Evolutionary conservation across 1,140 invertebrate genomes (phyloP), one percentile per base, ranked within the genome.

Genomic region (Lutraria rhynchaena): DNA sequence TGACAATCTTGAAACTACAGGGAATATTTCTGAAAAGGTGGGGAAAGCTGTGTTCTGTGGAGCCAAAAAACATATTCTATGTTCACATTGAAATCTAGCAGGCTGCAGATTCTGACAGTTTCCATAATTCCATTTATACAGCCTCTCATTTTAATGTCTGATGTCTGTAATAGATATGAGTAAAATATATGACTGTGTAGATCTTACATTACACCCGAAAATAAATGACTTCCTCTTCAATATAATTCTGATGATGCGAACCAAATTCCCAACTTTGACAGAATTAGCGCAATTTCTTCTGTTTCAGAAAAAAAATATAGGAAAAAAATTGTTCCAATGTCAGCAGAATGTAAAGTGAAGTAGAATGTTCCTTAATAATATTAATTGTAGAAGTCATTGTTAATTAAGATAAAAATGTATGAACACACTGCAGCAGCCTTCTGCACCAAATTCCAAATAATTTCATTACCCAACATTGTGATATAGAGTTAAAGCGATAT

Each of bases 121-220:
- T 67, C 63, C 63, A 67, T 67, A 67, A 67, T 67, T 67, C 49
- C 63, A 67, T 67, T 67, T 67, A 24, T 49, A 29, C 63, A 46
- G 63, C 41, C 63, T 49, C 5, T 49, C 63, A 67, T 67, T 67
- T 65, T 49, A 67, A 67, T 27, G 63, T 46, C 63, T 67, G 63
- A 67, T 67, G 63, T 67, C 63, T 67, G 41, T 67, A 19, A 15
- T 11, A 17, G 63, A 67, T 67, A 67, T 41, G 22, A 49, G 63
- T 67, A 27, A 67, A 67, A 67, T 67, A 67, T 67, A 67, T 31
- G 63, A 49, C 37, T 27, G 63, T 11, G 4, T 24, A 67, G 63
- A 67, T 67, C 63, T 67, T 67, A 49, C 63, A 49, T 67, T 31
- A 67, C 63, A 67, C 31, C 31, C 46, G 41, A 67, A 67, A 67